Conservation (phyloP, 2,888 invertebrate genomes). For the Epirrita christyi region DNA sequence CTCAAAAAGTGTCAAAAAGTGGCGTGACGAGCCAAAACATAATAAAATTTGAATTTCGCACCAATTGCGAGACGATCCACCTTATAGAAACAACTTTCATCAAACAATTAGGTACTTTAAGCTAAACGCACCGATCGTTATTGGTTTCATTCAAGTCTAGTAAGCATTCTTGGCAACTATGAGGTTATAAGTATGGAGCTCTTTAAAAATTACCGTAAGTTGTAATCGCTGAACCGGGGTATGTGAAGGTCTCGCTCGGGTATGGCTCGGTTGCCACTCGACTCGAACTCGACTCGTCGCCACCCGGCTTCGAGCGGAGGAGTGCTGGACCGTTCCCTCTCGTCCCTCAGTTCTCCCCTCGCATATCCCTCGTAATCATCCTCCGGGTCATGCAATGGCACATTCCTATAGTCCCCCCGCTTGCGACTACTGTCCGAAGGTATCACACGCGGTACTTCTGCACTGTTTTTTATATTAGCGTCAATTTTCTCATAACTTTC, state of each 20-base stretch:
- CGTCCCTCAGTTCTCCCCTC: constrained; percentile 61
- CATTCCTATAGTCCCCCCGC: constrained; percentile 89
- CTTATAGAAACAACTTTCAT: too few relatives aligned
- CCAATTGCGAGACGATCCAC: too few relatives aligned
- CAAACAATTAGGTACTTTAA: too few relatives aligned
- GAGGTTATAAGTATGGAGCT: too few relatives aligned
- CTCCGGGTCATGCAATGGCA: constrained; percentile 88
- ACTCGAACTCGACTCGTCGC: constrained; percentile 65
- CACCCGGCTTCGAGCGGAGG: constrained; percentile 62
- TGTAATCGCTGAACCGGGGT: constrained; percentile 85
- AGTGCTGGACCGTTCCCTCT: constrained; percentile 56
- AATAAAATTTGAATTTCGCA: too few relatives aligned
- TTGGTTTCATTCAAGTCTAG: background rate
- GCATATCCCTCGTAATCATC: constrained; percentile 82
- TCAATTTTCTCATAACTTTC: constrained; percentile 93
- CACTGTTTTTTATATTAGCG: constrained; percentile 84
- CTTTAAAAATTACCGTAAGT: constrained; percentile 79
- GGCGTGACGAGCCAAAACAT: too few relatives aligned
- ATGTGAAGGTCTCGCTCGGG: constrained; percentile 87
- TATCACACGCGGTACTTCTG: constrained; percentile 65
- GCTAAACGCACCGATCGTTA: too few relatives aligned
- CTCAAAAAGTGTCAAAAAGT: too few relatives aligned
- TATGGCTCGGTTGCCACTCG: constrained; percentile 49
- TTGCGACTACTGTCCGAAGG: constrained; percentile 74
- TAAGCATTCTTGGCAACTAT: background rate